phyloP scores from a whole-genome alignment of 2,797 vertebrate genomes.

The Alcedo quadribrachys region DNA sequence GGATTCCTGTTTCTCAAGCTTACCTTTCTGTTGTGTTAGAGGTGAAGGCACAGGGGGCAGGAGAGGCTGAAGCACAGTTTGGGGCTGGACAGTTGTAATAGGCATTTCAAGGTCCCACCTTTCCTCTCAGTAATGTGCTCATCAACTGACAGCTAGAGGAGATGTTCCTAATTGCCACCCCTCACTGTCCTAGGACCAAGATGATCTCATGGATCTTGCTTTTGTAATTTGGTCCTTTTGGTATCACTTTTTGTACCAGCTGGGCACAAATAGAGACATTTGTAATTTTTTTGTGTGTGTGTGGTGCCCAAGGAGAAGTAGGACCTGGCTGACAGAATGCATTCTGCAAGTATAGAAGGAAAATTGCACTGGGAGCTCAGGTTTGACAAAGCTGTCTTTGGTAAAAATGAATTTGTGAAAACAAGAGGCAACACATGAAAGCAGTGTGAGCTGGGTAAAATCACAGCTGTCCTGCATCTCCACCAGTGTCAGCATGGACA shows the following conservation, averaged over 20 bases:
- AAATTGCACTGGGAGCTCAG: conserved; percentile 6
- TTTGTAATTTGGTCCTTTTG: background rate
- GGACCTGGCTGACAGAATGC: background rate
- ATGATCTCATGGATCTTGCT: background rate
- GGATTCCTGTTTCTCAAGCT: conserved; percentile 32
- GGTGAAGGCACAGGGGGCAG: background rate
- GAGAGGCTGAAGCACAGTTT: background rate
- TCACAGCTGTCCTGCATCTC: background rate
- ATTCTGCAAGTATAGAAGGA: background rate
- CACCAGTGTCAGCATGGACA: background rate
- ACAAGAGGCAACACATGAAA: background rate
- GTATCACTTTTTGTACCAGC: background rate
- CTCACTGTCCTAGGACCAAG: background rate
- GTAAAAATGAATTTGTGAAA: background rate
- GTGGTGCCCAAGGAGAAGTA: background rate
- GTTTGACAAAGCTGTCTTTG: background rate
- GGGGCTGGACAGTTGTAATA: background rate
- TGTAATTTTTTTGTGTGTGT: background rate
- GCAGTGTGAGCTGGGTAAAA: background rate
- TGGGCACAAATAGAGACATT: background rate
- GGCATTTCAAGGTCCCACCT: background rate
- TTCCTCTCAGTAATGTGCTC: background rate
- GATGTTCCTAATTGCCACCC: background rate
- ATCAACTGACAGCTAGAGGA: background rate
- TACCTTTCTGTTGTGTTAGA: conserved; percentile 33